phyloP scores from a whole-genome alignment of 2,113 vertebrate species.

The Pungitius pungitius region DNA sequence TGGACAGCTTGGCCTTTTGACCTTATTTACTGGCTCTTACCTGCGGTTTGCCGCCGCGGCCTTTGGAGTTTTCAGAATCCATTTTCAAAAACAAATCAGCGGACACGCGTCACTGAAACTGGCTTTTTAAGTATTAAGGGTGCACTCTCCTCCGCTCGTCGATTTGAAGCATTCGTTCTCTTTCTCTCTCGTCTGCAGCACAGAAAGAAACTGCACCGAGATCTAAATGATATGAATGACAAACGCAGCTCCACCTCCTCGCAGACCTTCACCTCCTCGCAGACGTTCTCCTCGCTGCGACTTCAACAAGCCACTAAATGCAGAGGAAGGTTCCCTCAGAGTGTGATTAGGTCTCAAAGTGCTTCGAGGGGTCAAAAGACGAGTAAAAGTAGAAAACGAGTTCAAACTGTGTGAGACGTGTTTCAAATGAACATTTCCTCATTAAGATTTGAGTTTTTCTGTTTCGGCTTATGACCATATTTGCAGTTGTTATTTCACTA shows the following conservation, averaged over 20 bases:
- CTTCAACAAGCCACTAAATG: constrained; percentile 16
- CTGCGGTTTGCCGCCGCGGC: neutral
- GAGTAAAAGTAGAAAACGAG: neutral
- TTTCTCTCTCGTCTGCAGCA: neutral
- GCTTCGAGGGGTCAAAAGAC: neutral
- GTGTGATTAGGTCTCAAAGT: neutral
- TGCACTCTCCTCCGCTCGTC: neutral
- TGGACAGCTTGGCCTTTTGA: constrained; percentile 6
- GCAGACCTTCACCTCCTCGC: neutral
- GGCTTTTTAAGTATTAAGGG: constrained; percentile 23
- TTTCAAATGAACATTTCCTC: neutral
- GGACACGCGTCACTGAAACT: neutral
- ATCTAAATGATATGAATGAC: neutral
- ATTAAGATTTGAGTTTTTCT: no score
- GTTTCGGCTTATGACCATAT: no score
- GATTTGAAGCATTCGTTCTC: constrained; percentile 17
- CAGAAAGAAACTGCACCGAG: neutral
- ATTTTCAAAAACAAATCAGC: constrained; percentile 14
- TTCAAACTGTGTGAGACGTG: neutral
- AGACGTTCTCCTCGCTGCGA: neutral
- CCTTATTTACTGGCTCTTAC: neutral
- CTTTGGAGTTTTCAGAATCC: constrained; percentile 19
- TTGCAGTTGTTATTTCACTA: neutral
- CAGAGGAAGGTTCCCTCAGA: constrained; percentile 4
- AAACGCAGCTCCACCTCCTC: neutral